Conservation (phyloP, 2,113 vertebrate species). For the crab-eating macaque (Macaca fascicularis) region T2T-MFA8v1.1 NC_088379.1:158481501-158482000, state of each 20-base stretch:
- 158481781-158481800: background rate
- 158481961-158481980: background rate
- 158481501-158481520: background rate
- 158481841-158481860: accelerated
- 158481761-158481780: background rate
- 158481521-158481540: background rate
- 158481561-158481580: slow-evolving; percentile 93
- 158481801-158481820: background rate
- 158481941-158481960: background rate
- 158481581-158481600: slow-evolving; percentile 94
- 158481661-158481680: slow-evolving; percentile 92
- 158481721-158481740: background rate
- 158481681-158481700: slow-evolving; percentile 88
- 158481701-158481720: background rate
- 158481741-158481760: background rate
- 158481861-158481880: background rate
- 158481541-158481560: background rate
- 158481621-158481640: slow-evolving; percentile 96
- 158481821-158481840: too few relatives aligned
- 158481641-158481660: slow-evolving; percentile 99
- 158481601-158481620: slow-evolving; percentile 96
- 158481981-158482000: background rate
- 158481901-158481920: background rate
- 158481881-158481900: background rate
- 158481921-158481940: background rate